phyloP scores from a whole-genome alignment of 2,113 vertebrate species.

The Melanocharis versteri region DNA sequence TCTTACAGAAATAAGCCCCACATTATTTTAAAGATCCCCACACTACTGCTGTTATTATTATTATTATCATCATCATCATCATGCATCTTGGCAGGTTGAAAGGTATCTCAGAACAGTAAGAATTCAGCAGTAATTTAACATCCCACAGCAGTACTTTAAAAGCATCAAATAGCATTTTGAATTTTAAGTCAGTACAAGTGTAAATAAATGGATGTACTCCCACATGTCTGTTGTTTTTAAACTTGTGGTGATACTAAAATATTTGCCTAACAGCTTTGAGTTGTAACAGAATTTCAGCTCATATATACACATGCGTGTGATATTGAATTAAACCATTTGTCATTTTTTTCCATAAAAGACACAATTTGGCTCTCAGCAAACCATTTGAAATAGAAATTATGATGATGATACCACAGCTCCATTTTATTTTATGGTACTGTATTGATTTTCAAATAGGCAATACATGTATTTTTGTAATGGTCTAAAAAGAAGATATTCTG shows the following conservation, averaged over 20 bases:
- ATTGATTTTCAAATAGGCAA: slow-evolving; percentile 76
- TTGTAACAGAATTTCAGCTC: slow-evolving; percentile 53
- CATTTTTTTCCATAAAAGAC: slow-evolving; percentile 66
- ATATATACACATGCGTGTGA: slow-evolving; percentile 40
- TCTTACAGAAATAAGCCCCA: background rate
- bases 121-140: slow-evolving; percentile 60
- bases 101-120: slow-evolving; percentile 51
- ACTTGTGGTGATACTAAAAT: slow-evolving; percentile 22
- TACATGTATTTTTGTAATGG: slow-evolving; percentile 70
- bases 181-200: slow-evolving; percentile 33
- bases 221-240: slow-evolving; percentile 41
- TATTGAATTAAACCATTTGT: slow-evolving; percentile 73
- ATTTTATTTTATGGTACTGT: slow-evolving; percentile 73
- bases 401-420: slow-evolving; percentile 67
- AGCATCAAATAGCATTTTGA: slow-evolving; percentile 49
- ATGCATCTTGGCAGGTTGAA: slow-evolving; percentile 63
- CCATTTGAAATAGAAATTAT: slow-evolving; percentile 72
- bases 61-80: slow-evolving; percentile 6
- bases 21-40: slow-evolving; percentile 51
- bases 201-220: slow-evolving; percentile 48
- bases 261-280: slow-evolving; percentile 60
- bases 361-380: slow-evolving; percentile 68
- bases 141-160: slow-evolving; percentile 28
- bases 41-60: slow-evolving; percentile 13
- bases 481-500: slow-evolving; percentile 69